Percentiles rank a stretch among this genome's conserved stretches.
phyloP scores from a whole-genome alignment of 53 echinoderm and acorn worm species.

The Astropecten irregularis region DNA sequence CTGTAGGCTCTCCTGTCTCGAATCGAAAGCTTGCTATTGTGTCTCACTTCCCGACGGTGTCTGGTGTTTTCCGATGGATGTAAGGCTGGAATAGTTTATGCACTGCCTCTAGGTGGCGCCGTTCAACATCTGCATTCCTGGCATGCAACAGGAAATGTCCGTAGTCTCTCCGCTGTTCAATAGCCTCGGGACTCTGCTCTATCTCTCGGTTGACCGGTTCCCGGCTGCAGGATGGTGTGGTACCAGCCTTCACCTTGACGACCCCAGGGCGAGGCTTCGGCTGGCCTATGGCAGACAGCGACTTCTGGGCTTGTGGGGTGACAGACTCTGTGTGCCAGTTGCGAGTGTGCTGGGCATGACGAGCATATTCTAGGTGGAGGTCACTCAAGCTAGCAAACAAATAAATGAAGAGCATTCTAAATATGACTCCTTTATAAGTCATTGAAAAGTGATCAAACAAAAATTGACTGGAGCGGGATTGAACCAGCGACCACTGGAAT shows the following conservation, averaged over 20 bases:
- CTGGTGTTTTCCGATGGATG: constrained; percentile 37
- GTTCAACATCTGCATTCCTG: constrained; percentile 65
- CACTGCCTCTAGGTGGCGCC: constrained; percentile 69
- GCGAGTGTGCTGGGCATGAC: constrained; percentile 53
- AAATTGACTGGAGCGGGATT: no score
- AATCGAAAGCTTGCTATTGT: no score
- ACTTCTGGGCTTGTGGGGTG: constrained; percentile 73
- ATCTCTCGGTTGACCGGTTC: constrained; percentile 71
- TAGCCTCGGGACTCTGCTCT: constrained; percentile 65
- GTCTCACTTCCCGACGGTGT: background rate
- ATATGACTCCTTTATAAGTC: no score
- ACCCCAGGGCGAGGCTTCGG: constrained; percentile 62
- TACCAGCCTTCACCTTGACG: constrained; percentile 85
- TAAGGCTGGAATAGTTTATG: constrained; percentile 81
- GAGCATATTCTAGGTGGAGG: constrained; percentile 41
- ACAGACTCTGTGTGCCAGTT: constrained; percentile 73
- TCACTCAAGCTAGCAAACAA: constrained; percentile 65
- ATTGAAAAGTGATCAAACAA: no score
- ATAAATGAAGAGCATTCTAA: background rate
- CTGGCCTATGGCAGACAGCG: constrained; percentile 57
- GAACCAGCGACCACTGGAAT: no score
- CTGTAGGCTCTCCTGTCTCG: no score
- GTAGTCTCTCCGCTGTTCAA: constrained; percentile 91
- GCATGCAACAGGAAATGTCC: constrained; percentile 74
- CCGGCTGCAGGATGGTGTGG: constrained; percentile 69